These are phyloP conservation scores for Melanerpes aurifrons DNA, from an alignment of 2,113 vertebrate genomes.

Conservation along the genomic window DNA sequence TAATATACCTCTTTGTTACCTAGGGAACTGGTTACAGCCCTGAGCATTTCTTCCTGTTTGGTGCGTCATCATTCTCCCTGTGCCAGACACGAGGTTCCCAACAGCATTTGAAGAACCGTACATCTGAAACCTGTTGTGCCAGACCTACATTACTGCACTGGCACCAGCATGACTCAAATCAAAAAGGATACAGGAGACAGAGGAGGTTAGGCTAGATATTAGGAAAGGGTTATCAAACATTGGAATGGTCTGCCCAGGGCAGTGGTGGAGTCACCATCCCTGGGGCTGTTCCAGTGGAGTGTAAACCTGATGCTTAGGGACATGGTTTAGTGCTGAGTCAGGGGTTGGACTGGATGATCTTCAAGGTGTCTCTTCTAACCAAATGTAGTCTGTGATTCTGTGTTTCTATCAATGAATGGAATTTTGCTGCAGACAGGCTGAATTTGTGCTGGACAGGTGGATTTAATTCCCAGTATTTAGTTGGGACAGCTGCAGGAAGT, in stretches of 20 bases:
- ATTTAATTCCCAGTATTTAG: not conserved
- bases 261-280: no score
- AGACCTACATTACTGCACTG: not conserved
- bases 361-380: no score
- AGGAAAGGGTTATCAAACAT: no score
- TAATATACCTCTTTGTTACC: slow-evolving; percentile 3
- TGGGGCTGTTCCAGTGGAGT: no score
- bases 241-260: no score
- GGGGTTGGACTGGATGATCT: no score
- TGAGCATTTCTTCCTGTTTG: not conserved
- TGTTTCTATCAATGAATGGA: not conserved
- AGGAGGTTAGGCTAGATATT: no score
- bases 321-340: not conserved
- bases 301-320: no score
- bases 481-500: not conserved
- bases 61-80: not conserved
- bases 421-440: not conserved
- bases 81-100: not conserved
- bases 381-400: no score
- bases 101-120: not conserved
- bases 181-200: not conserved
- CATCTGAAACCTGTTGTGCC: not conserved
- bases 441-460: not conserved
- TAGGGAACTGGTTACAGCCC: slow-evolving; percentile 22
- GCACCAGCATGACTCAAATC: not conserved